Evolutionary conservation across 2,113 vertebrate genomes (phyloP), one percentile per base, ranked within the genome.

Genomic region (Eidolon helvum): DNA sequence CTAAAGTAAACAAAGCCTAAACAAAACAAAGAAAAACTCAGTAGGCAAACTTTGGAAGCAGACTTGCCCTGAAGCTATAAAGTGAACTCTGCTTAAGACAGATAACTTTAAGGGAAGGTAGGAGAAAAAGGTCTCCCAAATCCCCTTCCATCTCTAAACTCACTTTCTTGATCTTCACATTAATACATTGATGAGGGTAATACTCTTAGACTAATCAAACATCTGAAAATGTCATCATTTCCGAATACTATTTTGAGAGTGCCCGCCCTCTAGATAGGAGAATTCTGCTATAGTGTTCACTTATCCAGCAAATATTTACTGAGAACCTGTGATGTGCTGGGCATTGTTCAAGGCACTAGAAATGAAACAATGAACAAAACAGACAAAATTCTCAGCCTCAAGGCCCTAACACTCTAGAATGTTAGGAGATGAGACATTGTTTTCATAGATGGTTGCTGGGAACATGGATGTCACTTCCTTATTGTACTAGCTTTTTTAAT

Each of bases 1-100:
- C 86, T 91, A 28, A 93, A 68, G 35, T 68, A 79, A 90, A 96
- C 66, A 68, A 95, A 90, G n/a, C 12, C 35, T 35, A 66, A 85
- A 95, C 16, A 80, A 86, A 90, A 55, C 21, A 88, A 82, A 79
- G 35, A 91, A 69, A 83, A 88, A n/a, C 45, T 43, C 82, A 68
- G 7, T 30, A 8, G 57, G 63, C 86, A 9, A 66, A 61, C 33
- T 11, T 30, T 59, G 30, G 71, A 33, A 71, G 38, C 40, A 80
- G 10, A 35, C 69, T 68, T 0, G 0, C 53, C 33, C 80, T 78
- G 35, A 50, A 79, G 75, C 40, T 35, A 26, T 7, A n/a, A 75
- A 28, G 21, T 59, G 30, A 72, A 26, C 22, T 75, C 55, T 75
- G 75, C 33, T 11, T 48, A 48, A 94, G 40, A 90, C 10, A 82